Evolutionary conservation across 2,113 vertebrate species (phyloP), one percentile per base, ranked within the genome.

Genomic region (Hippocampus zosterae): DNA sequence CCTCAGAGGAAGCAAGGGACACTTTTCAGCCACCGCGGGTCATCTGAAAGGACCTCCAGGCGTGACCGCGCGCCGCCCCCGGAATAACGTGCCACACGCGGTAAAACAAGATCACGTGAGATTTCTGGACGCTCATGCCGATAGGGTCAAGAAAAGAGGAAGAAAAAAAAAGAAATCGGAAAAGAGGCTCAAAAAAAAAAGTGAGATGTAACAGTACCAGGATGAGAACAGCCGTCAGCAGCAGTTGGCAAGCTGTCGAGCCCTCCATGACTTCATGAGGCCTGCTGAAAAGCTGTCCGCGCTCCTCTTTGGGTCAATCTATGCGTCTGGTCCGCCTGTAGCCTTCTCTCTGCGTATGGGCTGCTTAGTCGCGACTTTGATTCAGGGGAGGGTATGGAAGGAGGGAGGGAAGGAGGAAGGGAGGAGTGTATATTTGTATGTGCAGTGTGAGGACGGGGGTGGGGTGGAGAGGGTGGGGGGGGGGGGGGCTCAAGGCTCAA

Each of bases 351-450:
- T 84, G 84, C 74, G 57, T 80, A 81, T 83, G 87, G 90, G 91
- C 83, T 90, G 91, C 91, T 93, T 89, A 67, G 68, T 78, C 93
- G 88, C 92, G 91, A 86, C 88, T 89, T 71, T 79, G 40, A 77
- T 37, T 68, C 87, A 89, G 67, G 84, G 37, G 84, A 86, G 89
- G 89, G 88, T 53, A 74, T 81, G 78, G 83, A 72, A 84, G 44
- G 84, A 85, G 87, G 87, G 87, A 48, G 53, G 87, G 56, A 70
- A 81, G 76, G 79, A 55, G 75, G 67, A 21, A 55, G 69, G 67
- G 70, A 60, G 57, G 68, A 67, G 73, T 68, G 69, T 75, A 65
- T 70, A 52, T 71, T 65, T 56, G 65, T 55, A 48, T 70, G 71
- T 72, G 74, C 68, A 73, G 62, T 56, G 75, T 59, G 63, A 46